phyloP scores from a whole-genome alignment of 2,113 vertebrate species.

The Onychorhynchus coronatus region DNA sequence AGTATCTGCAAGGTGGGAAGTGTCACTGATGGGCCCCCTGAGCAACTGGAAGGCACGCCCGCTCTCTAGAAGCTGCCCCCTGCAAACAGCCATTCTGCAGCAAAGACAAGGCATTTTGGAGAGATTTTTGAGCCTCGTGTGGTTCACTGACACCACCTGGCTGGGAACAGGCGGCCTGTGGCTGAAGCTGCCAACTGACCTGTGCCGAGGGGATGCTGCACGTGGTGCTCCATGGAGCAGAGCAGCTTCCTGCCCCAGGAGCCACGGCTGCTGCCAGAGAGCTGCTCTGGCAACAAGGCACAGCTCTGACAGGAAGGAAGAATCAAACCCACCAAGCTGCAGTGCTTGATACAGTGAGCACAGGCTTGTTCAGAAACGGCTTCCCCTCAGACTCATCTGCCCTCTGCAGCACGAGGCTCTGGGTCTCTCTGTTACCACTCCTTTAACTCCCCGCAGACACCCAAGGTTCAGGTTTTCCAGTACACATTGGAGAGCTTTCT shows the following conservation, averaged over 20 bases:
- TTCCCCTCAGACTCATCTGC: not conserved
- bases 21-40: not conserved
- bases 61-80: not conserved
- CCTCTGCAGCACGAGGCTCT: not conserved
- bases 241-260: rapidly evolving
- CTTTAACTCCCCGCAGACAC: not conserved
- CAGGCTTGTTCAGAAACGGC: not conserved
- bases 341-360: not conserved
- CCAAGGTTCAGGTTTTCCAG: not conserved
- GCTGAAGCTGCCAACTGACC: rapidly evolving
- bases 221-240: rapidly evolving
- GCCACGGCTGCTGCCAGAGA: not conserved
- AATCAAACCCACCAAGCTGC: not conserved
- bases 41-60: not conserved
- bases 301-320: not conserved
- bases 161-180: not conserved
- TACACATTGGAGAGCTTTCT: not conserved
- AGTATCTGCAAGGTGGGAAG: not conserved
- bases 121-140: rapidly evolving
- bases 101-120: not conserved
- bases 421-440: not conserved
- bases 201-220: rapidly evolving
- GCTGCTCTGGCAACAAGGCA: not conserved
- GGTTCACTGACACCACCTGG: not conserved
- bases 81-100: not conserved